Base-by-base conservation (phyloP, 1,140 invertebrate species). In the Trichoplusia ni region DNA sequence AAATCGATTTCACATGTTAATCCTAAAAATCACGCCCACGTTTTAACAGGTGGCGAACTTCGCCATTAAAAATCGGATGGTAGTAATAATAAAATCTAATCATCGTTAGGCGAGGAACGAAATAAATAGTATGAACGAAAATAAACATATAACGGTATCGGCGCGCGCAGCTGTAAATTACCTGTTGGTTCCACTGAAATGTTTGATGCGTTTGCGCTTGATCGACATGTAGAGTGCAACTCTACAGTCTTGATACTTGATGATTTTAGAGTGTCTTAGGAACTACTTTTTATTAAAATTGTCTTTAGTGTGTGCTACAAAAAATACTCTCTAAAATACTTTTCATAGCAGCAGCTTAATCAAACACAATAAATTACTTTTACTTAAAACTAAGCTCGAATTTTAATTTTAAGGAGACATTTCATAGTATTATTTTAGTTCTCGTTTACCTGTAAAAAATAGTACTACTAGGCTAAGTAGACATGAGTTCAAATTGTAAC, bases 121-220 rank as follows among this genome's bases (percentile, higher is more conserved):
- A 86, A 86, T 82, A 88, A 88, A 88, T 86, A 84, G 69, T 82
- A 31, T 66, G 73, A 77, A 79, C 75, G 54, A 83, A 88, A 88
- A 88, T 81, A 88, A 88, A 88, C 83, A 77, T 29, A 18, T 29
- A 47, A 14, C 23, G 54, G 54, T 58, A 58, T 58, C 54, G 54
- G 54, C 54, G 38, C 25, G 25, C 25, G 54, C 64, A 47, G 44
- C 68, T 78, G 84, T 80, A 76, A 81, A 87, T 85, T 87, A 87
- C 84, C 84, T 87, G 84, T 85, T 85, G 81, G 82, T 83, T 83
- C 80, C 78, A 85, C 79, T 82, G 82, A 84, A 84, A 86, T 79
- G 80, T 83, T 83, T 84, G 81, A 82, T 84, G 82, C 79, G 75
- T 84, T 81, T 78, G 72, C 74, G 82, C 81, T 77, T 79, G 80